phyloP scores from a whole-genome alignment of 1,140 invertebrate genomes.

The Battus philenor region DNA sequence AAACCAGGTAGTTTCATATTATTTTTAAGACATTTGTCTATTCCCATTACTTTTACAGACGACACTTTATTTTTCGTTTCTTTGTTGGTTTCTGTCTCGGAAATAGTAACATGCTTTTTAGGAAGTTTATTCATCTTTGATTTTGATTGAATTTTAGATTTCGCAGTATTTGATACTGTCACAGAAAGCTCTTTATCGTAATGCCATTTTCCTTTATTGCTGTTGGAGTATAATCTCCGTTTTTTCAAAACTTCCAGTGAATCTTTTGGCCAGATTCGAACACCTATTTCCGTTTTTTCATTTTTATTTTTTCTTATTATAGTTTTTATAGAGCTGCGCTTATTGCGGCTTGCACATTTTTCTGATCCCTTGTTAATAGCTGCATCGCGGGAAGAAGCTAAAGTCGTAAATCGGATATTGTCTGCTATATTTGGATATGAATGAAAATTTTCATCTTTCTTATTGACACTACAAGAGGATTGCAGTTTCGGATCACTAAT shows the following conservation, averaged over 20 bases:
- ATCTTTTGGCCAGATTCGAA: constrained; percentile 45
- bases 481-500: constrained; percentile 37
- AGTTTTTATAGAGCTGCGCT: constrained; percentile 16
- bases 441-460: constrained; percentile 36
- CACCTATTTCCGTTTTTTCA: constrained; percentile 10
- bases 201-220: constrained; percentile 39
- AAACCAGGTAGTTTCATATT: neutral
- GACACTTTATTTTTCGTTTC: neutral
- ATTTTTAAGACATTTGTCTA: neutral
- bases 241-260: constrained; percentile 52
- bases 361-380: neutral
- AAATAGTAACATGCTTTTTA: constrained; percentile 7
- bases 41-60: neutral
- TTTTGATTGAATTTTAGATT: neutral
- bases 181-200: constrained; percentile 5
- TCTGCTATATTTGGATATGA: constrained; percentile 49
- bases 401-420: constrained; percentile 31
- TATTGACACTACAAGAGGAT: constrained; percentile 28
- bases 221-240: constrained; percentile 38
- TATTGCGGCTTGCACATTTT: constrained; percentile 17
- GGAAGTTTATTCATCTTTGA: neutral
- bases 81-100: neutral
- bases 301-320: constrained; percentile 5
- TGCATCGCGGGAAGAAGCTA: constrained; percentile 36
- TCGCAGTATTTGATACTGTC: neutral